phyloP scores from a whole-genome alignment of 2,797 vertebrate species.

The Falco concolor region DNA sequence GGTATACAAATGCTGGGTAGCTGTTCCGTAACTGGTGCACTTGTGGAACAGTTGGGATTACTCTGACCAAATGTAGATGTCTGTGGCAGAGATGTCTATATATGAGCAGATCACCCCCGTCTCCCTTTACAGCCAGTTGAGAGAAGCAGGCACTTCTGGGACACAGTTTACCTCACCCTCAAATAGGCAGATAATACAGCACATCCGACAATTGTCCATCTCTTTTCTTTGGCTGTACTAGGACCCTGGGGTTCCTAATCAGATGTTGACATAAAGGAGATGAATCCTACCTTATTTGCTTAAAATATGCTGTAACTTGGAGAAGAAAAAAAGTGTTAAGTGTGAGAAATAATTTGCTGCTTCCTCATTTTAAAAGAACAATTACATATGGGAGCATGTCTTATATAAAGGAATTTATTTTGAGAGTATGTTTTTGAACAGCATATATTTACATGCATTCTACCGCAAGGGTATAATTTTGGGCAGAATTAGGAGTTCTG shows the following conservation, averaged over 20 bases:
- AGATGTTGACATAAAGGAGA: not conserved
- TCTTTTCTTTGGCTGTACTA: not conserved
- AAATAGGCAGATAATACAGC: not conserved
- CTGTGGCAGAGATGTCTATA: not conserved
- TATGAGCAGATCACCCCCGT: not conserved
- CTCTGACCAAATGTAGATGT: fast-evolving
- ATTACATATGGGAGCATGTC: not conserved
- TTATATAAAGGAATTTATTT: slow-evolving; percentile 28
- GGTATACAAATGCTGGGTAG: not conserved
- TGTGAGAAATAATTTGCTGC: not conserved
- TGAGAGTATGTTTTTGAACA: slow-evolving; percentile 21
- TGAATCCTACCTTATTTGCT: not conserved
- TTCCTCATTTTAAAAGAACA: slow-evolving; percentile 11
- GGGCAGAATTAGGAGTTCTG: slow-evolving; percentile 42
- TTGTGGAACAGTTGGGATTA: not conserved
- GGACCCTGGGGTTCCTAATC: not conserved
- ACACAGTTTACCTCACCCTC: not conserved
- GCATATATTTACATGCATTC: slow-evolving; percentile 46
- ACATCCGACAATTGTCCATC: not conserved
- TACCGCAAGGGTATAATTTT: slow-evolving; percentile 56
- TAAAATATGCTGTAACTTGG: not conserved
- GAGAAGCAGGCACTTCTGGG: not conserved
- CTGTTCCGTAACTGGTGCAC: not conserved
- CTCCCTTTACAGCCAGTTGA: not conserved
- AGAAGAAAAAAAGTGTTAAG: not conserved